Base-by-base conservation (phyloP, 2,888 invertebrate genomes). In the Volucella bombylans region DNA sequence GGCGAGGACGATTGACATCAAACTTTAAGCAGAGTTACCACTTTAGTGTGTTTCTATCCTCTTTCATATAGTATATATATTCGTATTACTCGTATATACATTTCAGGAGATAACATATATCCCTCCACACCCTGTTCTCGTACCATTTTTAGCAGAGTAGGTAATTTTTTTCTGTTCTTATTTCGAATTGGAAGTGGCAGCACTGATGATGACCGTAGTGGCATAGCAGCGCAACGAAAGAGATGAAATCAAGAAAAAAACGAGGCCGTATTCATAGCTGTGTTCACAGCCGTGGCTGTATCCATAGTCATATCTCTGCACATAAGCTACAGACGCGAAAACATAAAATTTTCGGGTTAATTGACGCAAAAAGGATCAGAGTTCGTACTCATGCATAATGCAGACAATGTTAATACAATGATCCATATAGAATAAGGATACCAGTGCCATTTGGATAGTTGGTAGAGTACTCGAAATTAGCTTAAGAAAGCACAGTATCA, bases 351-450 rank as follows among this genome's bases (percentile, higher is more conserved):
- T 80, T 80, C 54, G 80, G 74, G 83, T 83, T 80, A 83, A 83
- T 83, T 80, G 83, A 83, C 74, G 80, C 83, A 83, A 83, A 83
- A 83, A 83, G 83, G 80, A 80, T 83, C 83, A 80, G 65, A 80
- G 74, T 83, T 76, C 49, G 71, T 74, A 49, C 65, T 80, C 71
- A 80, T 83, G 72, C 74, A 80, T 83, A 76, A 83, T 83, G 80
- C 80, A 74, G 69, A 45, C 43, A 69, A 69, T 74, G 83, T 80
- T 65, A 68, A 79, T 74, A 67, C 72, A 52, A 72, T 52, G 57
- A 71, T 43, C n/a, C n/a, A n/a, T n/a, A n/a, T 81, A 14, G 39
- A 31, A n/a, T 49, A n/a, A 47, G 6, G 31, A 31, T 6, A 31
- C 4, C 31, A 31, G 31, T 31, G 31, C 6, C 31, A 31, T 4